Conservation (phyloP, 2,113 vertebrate species). For the Synodontis membranacea region DNA sequence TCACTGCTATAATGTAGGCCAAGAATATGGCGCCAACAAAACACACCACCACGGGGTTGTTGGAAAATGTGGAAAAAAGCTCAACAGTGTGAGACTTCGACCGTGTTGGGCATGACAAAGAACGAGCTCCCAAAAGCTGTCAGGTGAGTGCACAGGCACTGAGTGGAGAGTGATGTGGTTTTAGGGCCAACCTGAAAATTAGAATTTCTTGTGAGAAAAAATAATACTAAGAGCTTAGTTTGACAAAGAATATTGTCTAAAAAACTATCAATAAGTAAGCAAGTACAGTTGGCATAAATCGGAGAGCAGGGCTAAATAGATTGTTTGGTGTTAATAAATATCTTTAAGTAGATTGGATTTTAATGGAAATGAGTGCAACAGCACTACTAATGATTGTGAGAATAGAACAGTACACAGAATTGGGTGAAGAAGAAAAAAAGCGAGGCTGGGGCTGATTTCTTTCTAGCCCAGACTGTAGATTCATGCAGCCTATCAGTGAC, state of each 20-base stretch:
- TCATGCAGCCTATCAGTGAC: no score
- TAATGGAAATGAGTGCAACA: neutral
- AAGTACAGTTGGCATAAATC: neutral
- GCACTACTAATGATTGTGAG: neutral
- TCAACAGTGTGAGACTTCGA: conserved; percentile 81
- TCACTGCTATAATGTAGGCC: conserved; percentile 78
- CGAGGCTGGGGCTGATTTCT: neutral
- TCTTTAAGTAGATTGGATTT: neutral
- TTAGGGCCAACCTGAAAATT: conserved; percentile 83
- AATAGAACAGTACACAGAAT: neutral
- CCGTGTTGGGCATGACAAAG: conserved; percentile 84
- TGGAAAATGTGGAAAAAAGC: conserved; percentile 86
- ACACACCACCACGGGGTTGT: conserved; percentile 89
- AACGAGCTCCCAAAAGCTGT: conserved; percentile 94
- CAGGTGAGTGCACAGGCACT: conserved; percentile 91
- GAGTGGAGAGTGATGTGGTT: conserved; percentile 76
- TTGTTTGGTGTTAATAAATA: neutral
- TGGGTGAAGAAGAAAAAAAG: neutral
- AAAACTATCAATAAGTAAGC: neutral
- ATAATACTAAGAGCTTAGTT: neutral
- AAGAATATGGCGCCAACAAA: conserved; percentile 84
- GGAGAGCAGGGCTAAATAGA: neutral
- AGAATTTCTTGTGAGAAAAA: neutral
- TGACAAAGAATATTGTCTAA: neutral
- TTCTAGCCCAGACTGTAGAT: neutral